phyloP scores from a whole-genome alignment of 2,797 vertebrate species.

The Phyllotis vaccarum region DNA sequence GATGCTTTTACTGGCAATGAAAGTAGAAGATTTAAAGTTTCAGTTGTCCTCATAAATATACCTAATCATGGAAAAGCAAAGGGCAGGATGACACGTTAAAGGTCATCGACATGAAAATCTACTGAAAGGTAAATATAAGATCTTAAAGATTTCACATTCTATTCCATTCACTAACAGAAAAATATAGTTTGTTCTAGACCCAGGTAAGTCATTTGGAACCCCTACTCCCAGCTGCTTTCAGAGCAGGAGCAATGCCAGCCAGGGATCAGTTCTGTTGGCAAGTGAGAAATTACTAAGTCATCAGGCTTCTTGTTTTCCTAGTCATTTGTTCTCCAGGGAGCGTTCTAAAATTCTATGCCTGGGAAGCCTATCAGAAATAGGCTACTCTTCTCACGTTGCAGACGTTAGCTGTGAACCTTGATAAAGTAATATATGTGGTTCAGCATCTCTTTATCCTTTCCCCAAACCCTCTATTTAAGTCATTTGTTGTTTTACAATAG shows the following conservation, averaged over 20 bases:
- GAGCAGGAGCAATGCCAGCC: not conserved
- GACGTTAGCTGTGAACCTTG: not conserved
- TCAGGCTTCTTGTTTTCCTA: not conserved
- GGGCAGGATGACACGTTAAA: not conserved
- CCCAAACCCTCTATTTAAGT: not conserved
- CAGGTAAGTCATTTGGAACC: not conserved
- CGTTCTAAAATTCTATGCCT: not conserved
- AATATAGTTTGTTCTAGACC: not conserved
- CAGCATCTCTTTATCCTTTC: not conserved
- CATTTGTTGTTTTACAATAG: not conserved
- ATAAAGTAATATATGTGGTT: not conserved
- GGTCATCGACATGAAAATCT: constrained; percentile 39
- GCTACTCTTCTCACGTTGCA: not conserved
- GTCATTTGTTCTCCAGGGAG: not conserved
- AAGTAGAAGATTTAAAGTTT: constrained; percentile 70
- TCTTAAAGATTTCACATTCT: constrained; percentile 35
- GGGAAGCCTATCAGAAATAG: not conserved
- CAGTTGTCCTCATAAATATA: constrained; percentile 57
- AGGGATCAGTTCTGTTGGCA: not conserved
- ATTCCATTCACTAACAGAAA: constrained; percentile 41
- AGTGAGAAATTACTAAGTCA: not conserved
- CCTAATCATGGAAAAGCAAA: constrained; percentile 30
- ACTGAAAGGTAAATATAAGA: constrained; percentile 20
- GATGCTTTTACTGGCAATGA: constrained; percentile 59
- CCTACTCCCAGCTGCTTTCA: not conserved